Conservation (phyloP, 2,888 invertebrate genomes). For the Eilema griseolum region DNA sequence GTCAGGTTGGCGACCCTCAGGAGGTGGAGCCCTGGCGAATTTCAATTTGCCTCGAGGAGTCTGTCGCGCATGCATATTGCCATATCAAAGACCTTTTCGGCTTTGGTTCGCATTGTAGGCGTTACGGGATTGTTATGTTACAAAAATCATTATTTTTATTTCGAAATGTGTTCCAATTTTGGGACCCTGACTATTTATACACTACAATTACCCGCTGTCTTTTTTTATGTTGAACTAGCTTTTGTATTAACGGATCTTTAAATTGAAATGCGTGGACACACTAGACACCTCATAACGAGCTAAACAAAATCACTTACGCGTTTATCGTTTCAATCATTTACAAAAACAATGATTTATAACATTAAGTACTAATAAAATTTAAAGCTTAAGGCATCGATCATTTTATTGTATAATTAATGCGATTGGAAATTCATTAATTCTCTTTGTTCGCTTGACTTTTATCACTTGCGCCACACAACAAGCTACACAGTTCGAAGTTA, state of each 20-base stretch:
- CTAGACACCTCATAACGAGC: no score
- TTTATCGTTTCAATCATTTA: no score
- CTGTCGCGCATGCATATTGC: constrained; percentile 71
- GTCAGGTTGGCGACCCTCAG: constrained; percentile 37
- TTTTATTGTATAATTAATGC: neutral
- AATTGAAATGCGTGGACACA: no score
- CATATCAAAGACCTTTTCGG: constrained; percentile 63
- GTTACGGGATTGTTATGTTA: neutral
- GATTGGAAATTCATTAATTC: neutral
- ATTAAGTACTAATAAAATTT: no score
- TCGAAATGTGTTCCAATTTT: neutral
- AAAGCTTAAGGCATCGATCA: no score
- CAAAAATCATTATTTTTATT: neutral
- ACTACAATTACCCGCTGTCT: no score
- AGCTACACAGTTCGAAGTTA: constrained; percentile 52
- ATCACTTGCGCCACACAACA: constrained; percentile 29
- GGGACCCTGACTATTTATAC: no score
- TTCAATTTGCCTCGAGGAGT: constrained; percentile 69
- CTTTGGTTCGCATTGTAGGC: constrained; percentile 29
- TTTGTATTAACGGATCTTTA: no score
- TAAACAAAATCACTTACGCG: no score
- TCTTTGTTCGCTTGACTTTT: neutral
- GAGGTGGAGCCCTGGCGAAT: constrained; percentile 57
- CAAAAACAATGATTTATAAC: no score
- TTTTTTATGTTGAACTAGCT: neutral